Base-by-base conservation (phyloP, 2,797 vertebrate species). In the Xiphophorus birchmanni region DNA sequence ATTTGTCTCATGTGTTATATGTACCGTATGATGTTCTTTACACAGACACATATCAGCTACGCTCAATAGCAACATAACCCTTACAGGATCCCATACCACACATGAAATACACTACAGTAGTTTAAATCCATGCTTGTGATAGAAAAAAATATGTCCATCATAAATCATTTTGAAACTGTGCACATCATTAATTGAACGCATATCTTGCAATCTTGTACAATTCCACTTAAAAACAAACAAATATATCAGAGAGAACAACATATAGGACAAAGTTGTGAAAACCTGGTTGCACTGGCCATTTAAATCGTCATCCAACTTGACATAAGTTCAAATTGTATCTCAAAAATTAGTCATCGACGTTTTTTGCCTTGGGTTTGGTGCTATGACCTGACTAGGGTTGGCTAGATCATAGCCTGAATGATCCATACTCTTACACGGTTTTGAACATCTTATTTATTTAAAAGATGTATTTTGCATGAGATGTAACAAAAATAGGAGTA, bases 51-150 rank as follows among this genome's bases (percentile, higher is more conserved):
- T 13, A 11, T 42, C 21, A 29, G 69, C n/a, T 2, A 17, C 6
- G 2, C 8, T 47, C 40, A 37, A 42, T 29, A 47, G 50, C 26
- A 58, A 13, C n/a, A 60, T 83, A 81, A 74, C 69, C 63, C 32
- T 73, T 45, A 54, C 79, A 79, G 75, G 37, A 60, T 84, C 58
- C 72, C 84, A 85, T 83, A 85, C 54, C 9, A 13, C 78, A 80
- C 6, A 79, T 13, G 26, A n/a, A 74, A 73, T 47, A 77, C 60
- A 77, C 21, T 1, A n/a, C 83, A 73, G 83, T 86, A 26, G 26
- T 72, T 71, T 44, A 44, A n/a, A n/a, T 44, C 11, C 12, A 12
- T 71, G 4, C 5, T 72, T 45, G 69, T 45, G 26, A 45, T 29
- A 12, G 21, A 60, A 42, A 4, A 42, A 65, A 37, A 35, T 17